A percentile compares a stretch with the other conserved stretches of the same genome.
Evolutionary conservation across 2,113 vertebrate species (phyloP).

Genomic region (Gallinago media): DNA sequence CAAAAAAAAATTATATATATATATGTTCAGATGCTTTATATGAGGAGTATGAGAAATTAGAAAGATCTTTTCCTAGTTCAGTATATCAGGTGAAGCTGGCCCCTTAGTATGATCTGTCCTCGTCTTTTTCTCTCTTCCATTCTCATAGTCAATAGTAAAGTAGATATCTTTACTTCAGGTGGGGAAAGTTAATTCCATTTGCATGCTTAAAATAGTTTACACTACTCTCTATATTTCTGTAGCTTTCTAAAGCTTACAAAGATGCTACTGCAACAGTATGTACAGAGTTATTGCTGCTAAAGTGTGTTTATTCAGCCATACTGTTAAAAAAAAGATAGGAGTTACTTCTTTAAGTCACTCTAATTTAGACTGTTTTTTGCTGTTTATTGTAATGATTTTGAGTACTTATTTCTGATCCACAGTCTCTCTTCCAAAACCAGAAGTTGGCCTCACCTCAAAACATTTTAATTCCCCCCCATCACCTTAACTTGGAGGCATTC

Average conservation of each 20-base stretch:
- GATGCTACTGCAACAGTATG: neutral
- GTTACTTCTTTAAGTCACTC: neutral
- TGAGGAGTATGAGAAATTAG: neutral
- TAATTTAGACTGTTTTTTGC: neutral
- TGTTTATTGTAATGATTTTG: neutral
- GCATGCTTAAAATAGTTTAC: neutral
- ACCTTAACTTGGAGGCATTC: neutral
- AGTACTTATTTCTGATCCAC: neutral
- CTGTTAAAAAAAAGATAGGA: neutral
- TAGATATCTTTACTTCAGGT: neutral
- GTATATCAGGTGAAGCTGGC: accelerated
- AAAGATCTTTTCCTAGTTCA: neutral
- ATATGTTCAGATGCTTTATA: neutral
- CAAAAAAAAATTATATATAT: too few species aligned
- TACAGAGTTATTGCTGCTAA: neutral
- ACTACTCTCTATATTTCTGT: neutral
- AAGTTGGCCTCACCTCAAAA: neutral
- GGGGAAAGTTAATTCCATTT: neutral
- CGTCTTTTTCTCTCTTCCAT: neutral
- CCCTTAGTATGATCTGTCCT: neutral
- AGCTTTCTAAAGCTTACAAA: neutral
- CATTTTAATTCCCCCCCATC: neutral
- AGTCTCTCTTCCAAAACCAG: neutral
- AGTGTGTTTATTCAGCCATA: neutral
- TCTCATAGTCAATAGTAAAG: neutral